Base-by-base conservation (phyloP, 2,888 invertebrate genomes). In the Panzeria rudis region DNA sequence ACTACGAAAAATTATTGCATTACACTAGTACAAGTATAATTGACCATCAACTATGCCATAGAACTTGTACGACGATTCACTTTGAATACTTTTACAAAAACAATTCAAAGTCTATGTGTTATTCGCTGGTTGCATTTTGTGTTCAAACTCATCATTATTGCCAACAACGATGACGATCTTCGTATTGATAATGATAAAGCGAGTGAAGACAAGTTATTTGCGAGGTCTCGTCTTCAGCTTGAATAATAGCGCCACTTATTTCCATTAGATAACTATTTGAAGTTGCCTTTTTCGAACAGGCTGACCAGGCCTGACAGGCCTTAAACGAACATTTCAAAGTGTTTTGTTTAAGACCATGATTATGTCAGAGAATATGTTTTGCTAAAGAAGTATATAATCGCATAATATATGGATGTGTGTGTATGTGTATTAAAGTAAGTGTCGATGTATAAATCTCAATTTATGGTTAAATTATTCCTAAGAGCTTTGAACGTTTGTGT, bases 21-120 rank as follows among this genome's bases (percentile, higher is more conserved):
- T 44, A 29, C 15, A 59, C 56, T 3, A 59, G 17, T 59, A 56
- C 56, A 52, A 61, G 29, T 35, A 17, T 66, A 64, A 81, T 64
- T 87, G 87, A 85, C 86, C 86, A 83, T 86, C 87, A 86, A 86
- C 69, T 83, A 79, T 84, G 84, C 86, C 86, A 86, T 84, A 86
- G 86, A 86, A 84, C 87, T 86, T 83, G 81, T 50, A 64, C 54
- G 23, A 71, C 50, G 50, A 66, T 69, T 62, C 56, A 73, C 52
- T 73, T 62, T 41, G 64, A 29, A 64, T 23, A 66, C 47, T 25
- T 38, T 41, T 56, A 29, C 38, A 78, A 41, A 25, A 23, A 29
- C 23, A 79, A 69, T 69, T 56, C 13, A 38, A 64, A 79, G 38
- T 66, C 61, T 75, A 68, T 38, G 38, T 13, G 61, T 23, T 25